Base-by-base conservation (phyloP, 92 coral and sea anemone species). In the Muricea muricata region DNA sequence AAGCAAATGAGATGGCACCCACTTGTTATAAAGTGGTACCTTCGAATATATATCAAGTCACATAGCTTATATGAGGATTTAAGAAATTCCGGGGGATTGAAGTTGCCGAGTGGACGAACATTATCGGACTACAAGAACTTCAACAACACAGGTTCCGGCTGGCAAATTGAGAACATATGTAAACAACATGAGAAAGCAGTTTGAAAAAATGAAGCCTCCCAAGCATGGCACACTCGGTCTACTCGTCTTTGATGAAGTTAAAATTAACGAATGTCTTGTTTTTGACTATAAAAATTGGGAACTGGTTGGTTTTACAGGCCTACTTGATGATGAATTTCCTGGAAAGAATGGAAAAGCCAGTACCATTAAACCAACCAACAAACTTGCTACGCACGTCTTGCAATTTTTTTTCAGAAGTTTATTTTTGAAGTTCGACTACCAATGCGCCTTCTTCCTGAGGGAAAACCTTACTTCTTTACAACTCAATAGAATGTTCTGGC, bases 71-170 rank as follows among this genome's bases (percentile, higher is more conserved):
- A 82, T 57, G 45, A 82, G 39, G 86, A 82, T 18, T 67, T 82
- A 60, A n/a, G n/a, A n/a, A n/a, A n/a, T n/a, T n/a, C n/a, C n/a
- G n/a, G n/a, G n/a, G n/a, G n/a, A n/a, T n/a, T 32, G 47, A 35
- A 18, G 47, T 0, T n/a, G n/a, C 69, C 86, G 2, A 78, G 79
- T 14, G 86, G 79, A 9, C 14, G 67, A 25, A 82, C 78, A 5
- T 47, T 82, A n/a, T 68, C 79, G 4, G 86, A 82, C 46, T 82
- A 82, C 14, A 69, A 82, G 9, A 82, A 82, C 86, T 82, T 82
- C 45, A 82, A 82, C 37, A 42, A 78, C 1, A 75, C 86, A 7
- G 58, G 69, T 15, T 82, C 79, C 50, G 79, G 86, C 7, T 82
- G 79, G 86, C 79, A 82, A 6, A 29, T 7, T 67, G 66, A 68